Base-by-base conservation (phyloP, 2,888 invertebrate species). In the Sericinus montela region DNA sequence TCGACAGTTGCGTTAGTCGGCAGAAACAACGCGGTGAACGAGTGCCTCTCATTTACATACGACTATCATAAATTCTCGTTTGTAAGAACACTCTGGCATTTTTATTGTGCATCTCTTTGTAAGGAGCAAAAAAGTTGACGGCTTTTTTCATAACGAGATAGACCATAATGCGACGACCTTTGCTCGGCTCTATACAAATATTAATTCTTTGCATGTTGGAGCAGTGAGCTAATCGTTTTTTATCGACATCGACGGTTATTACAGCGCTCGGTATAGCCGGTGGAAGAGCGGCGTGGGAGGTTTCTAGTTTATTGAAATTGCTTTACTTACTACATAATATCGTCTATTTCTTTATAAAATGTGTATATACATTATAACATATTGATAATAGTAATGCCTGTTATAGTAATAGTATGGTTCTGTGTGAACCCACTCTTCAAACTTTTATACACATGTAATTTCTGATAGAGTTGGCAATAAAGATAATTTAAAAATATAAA, bases 1-100 rank as follows among this genome's bases (percentile, higher is more conserved):
- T 53, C 52, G 43, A 38, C 40, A 52, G 53, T 55, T 52, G 54
- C 51, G 45, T 54, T 54, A 42, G 50, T 23, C 28, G 30, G 30
- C 41, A 42, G 25, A 25, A 44, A 50, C 15, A 34, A 39, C 60
- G 54, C 48, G 46, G 58, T 60, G 67, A 64, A 65, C 69, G 70
- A 72, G 74, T 73, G 68, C 67, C 63, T 71, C 69, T 77, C 74
- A 88, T 88, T 88, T 85, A 73, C 88, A 88, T 87, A 81, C 68
- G 71, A 66, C 62, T 75, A 73, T 76, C 84, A 84, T 88, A 86
- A 87, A 87, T 88, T 83, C 86, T 86, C 83, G 86, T 87, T 87
- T 86, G 86, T 83, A 87, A 81, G 85, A 82, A 83, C 82, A 75
- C 72, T 72, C 75, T 84, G 83, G 81, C 85, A 85, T 81, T 87